Conservation (phyloP, 1,140 invertebrate genomes). For the Aphelenchoides besseyi region DNA sequence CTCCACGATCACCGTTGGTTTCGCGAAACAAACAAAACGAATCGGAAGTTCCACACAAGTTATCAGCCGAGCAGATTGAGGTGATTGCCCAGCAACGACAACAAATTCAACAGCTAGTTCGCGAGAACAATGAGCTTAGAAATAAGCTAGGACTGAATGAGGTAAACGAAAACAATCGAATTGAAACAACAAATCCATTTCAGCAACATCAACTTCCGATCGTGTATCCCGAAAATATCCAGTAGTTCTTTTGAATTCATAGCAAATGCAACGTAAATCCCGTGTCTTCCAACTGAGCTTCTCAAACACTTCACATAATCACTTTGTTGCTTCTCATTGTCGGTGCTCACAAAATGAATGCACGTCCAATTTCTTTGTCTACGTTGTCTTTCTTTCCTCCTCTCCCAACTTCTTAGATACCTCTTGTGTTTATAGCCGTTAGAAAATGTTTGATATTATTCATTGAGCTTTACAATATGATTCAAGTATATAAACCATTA, state of each 20-base stretch:
- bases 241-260: slow-evolving; percentile 20
- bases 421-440: neutral
- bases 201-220: slow-evolving; percentile 8
- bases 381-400: neutral
- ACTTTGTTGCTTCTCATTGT: neutral
- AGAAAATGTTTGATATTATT: neutral
- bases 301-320: slow-evolving; percentile 9
- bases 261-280: slow-evolving; percentile 4
- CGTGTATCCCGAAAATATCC: slow-evolving; percentile 11
- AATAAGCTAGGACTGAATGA: slow-evolving; percentile 4
- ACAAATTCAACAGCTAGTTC: slow-evolving; percentile 34
- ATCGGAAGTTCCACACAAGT: neutral
- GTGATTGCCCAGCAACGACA: slow-evolving; percentile 39
- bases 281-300: neutral
- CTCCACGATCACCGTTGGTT: neutral
- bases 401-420: neutral
- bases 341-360: neutral
- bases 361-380: neutral
- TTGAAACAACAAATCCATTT: neutral
- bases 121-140: slow-evolving; percentile 38
- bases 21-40: slow-evolving; percentile 21
- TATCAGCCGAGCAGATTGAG: neutral
- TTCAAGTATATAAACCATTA: neutral
- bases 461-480: neutral
- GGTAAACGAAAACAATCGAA: neutral